A percentile compares a stretch with the other conserved stretches of the same genome.
Conservation (phyloP, 1,140 invertebrate species). For the Chelonus insularis region DNA sequence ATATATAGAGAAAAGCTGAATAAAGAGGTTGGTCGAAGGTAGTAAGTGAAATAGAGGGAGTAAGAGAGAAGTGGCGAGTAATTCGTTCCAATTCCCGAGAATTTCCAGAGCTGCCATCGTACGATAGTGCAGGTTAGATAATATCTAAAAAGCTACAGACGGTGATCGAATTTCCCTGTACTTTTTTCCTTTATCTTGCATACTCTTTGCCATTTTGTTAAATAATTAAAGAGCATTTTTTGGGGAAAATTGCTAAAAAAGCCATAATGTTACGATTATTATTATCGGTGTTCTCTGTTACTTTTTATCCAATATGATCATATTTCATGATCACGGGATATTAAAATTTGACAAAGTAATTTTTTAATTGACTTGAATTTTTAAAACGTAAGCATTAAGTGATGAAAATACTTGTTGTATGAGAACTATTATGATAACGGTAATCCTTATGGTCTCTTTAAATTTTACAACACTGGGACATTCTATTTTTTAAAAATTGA, state of each 20-base stretch:
- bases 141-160: constrained; percentile 11
- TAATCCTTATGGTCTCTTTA: no score
- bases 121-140: background rate
- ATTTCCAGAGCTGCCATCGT: constrained; percentile 9
- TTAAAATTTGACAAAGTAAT: no score
- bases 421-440: no score
- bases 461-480: no score
- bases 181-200: background rate
- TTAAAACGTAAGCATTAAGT: no score
- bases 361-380: no score
- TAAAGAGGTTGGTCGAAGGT: background rate
- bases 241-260: background rate
- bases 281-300: background rate
- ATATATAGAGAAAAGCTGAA: background rate
- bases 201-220: no score
- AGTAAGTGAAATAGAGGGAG: background rate
- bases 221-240: background rate
- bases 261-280: no score
- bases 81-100: constrained; percentile 23
- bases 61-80: background rate
- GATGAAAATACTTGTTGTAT: no score
- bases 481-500: background rate
- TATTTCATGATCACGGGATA: no score
- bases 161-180: background rate
- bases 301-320: no score